Evolutionary conservation across 2,888 invertebrate genomes (phyloP), one percentile per base, ranked within the genome.

Genomic region (Tinea semifulvella): DNA sequence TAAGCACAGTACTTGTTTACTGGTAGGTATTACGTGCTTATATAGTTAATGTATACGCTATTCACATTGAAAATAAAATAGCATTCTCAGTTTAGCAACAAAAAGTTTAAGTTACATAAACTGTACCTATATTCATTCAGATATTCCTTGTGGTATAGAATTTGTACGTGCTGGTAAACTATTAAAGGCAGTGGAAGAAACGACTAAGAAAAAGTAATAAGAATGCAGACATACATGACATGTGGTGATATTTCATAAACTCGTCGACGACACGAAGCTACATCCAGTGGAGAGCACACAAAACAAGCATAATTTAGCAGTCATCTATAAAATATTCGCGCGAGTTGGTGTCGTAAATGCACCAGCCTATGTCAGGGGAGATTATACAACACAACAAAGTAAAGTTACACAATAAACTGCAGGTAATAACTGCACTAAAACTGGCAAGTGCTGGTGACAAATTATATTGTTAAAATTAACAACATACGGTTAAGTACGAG

Each of bases 281-380:
- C 31, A 31, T 31, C 31, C 31, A 31, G 31, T 7, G 14, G 31
- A 6, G 31, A 31, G 13, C 13, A 13, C 6, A 14, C 31, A 55
- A 50, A 64, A 58, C 63, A 17, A 16, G 63, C 65, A 72, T 68
- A 68, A 71, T 72, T 71, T 67, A 71, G 64, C 63, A 62, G 61
- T 56, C 52, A 54, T 54, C 56, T 62, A 64, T 73, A 68, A 72
- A 68, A 65, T 57, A 61, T 57, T 60, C 57, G 56, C 59, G 60
- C 58, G 60, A 59, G 58, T 56, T 60, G 57, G 53, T 53, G 56
- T 63, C 68, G 64, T 68, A 68, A 68, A 67, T 56, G 61, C 53
- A 53, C n/a, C 54, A 54, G 54, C 55, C 56, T 56, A 57, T 61
- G 61, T 63, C 58, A 58, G 59, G 59, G 56, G 56, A 63, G 60